Percentiles rank a stretch among this genome's conserved stretches.
Conservation (phyloP, 1,140 invertebrate genomes). For the Caenorhabditis inopinata region DNA sequence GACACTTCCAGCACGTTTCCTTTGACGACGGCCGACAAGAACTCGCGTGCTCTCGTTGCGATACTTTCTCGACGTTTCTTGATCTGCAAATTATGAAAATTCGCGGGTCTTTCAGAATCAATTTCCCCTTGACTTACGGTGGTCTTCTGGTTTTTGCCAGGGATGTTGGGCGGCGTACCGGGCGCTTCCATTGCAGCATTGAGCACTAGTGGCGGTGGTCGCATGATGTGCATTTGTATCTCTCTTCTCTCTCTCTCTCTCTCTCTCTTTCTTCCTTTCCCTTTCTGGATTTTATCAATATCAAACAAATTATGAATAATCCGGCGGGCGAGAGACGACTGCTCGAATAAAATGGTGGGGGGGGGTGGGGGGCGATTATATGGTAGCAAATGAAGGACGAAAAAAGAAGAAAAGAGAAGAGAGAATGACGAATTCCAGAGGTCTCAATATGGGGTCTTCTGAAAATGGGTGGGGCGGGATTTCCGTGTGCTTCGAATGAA, state of each 20-base stretch:
- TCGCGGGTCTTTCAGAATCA: no score
- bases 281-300: not conserved
- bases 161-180: slow-evolving; percentile 5
- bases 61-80: not conserved
- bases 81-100: not conserved
- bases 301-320: slow-evolving; percentile 13
- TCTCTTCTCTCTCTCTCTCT: not conserved
- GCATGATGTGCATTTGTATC: not conserved
- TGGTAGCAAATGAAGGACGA: no score
- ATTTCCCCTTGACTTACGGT: not conserved
- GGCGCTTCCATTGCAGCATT: not conserved
- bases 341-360: not conserved
- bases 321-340: not conserved
- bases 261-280: no score
- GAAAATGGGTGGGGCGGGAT: no score
- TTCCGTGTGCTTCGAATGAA: no score
- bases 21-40: slow-evolving; percentile 33
- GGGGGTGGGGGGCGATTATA: not conserved
- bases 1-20: slow-evolving; percentile 21
- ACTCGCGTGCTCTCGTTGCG: slow-evolving; percentile 27
- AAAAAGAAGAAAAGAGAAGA: no score
- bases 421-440: no score
- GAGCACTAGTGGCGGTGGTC: not conserved
- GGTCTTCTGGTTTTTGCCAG: not conserved
- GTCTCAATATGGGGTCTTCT: no score